These are phyloP conservation scores for Ctenomys sociabilis DNA, from an alignment of 2,113 vertebrate genomes.

Conservation along the genomic window DNA sequence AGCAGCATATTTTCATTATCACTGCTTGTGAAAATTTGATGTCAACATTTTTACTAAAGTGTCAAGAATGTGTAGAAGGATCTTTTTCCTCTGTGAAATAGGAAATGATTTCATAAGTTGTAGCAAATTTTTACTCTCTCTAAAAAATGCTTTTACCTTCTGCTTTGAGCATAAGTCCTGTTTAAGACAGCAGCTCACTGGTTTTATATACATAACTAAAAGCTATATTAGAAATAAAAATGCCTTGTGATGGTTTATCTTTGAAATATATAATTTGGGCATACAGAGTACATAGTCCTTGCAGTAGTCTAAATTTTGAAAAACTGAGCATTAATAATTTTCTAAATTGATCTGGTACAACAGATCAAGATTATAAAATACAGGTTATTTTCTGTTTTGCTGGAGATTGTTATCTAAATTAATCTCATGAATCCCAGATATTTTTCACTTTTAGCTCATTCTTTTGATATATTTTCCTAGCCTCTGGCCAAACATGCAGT, in stretches of 20 bases:
- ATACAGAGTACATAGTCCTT: background rate
- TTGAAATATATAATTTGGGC: conserved; percentile 4
- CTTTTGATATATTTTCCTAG: conserved; percentile 39
- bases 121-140: background rate
- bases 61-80: background rate
- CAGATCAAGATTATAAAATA: conserved; percentile 46
- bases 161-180: background rate
- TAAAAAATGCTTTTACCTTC: background rate
- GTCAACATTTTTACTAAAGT: background rate
- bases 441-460: background rate
- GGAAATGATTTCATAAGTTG: background rate
- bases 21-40: background rate
- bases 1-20: background rate
- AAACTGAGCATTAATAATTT: conserved; percentile 6
- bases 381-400: background rate
- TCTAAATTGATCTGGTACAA: conserved; percentile 56
- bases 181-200: conserved; percentile 44
- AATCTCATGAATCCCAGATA: background rate
- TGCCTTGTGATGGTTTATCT: background rate
- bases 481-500: background rate
- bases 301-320: background rate
- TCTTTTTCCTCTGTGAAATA: background rate
- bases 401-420: conserved; percentile 11
- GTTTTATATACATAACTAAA: background rate
- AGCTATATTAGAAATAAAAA: conserved; percentile 47